Base-by-base conservation (phyloP, 2,888 invertebrate genomes). In the Thymelicus sylvestris region DNA sequence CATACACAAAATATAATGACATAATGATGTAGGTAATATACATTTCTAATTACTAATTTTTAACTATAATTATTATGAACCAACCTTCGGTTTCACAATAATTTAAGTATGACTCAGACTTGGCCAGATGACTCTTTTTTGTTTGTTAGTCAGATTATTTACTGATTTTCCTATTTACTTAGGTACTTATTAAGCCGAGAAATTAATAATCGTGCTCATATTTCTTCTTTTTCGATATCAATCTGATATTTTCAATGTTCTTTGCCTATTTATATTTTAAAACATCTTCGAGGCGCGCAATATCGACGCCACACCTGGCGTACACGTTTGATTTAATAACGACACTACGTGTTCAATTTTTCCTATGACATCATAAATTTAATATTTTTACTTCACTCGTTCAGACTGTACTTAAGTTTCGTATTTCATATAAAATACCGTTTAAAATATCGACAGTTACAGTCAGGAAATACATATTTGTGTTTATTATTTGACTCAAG, bases 271-370 rank as follows among this genome's bases (percentile, higher is more conserved):
- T 69, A 64, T 69, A 69, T 69, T 69, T 69, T 68, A 68, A 69
- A 69, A 59, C 69, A 69, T 64, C 47, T 59, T 64, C 64, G 64
- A 69, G 59, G 59, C 62, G 59, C 57, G 68, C 69, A 84, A 88
- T 86, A 88, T 86, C 81, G 79, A 74, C 67, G 76, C 79, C 83
- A 78, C 91, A 91, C 91, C 91, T 91, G 91, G 80, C 80, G 79
- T 83, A 75, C 79, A 77, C 81, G 82, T 85, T 82, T 86, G 84
- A 90, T 91, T 91, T 91, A 91, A 91, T 91, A 92, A 90, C 87
- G 82, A 79, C 78, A 84, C 79, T 85, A 78, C 85, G 76, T 84
- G 87, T 87, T 86, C 88, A 86, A 89, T 89, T 75, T 84, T 85
- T 83, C 80, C 80, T 82, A 81, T 83, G 83, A 86, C 84, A 81